phyloP scores from a whole-genome alignment of 1,140 invertebrate species.

The Bombus vancouverensis region DNA sequence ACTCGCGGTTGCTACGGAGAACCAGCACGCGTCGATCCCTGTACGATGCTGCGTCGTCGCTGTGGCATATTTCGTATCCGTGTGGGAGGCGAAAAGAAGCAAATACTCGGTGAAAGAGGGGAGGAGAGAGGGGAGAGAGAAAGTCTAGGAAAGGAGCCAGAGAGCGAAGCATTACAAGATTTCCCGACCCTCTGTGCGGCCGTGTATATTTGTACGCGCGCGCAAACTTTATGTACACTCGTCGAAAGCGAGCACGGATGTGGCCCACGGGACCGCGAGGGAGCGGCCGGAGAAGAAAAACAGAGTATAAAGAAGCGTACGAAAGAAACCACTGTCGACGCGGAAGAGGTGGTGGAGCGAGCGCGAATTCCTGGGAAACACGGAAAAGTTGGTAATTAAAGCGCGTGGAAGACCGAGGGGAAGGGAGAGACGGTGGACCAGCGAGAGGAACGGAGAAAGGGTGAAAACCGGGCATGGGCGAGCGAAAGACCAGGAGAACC shows the following conservation, averaged over 20 bases:
- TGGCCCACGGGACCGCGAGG: conserved; percentile 9
- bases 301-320: conserved; percentile 4
- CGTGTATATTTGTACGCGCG: conserved; percentile 44
- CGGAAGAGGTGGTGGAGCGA: conserved; percentile 59
- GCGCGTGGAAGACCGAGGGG: conserved; percentile 32
- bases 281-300: not conserved
- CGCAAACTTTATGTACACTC: conserved; percentile 27
- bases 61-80: too few species aligned
- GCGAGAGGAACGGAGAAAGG: not conserved
- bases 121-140: not conserved
- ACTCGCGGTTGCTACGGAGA: too few species aligned
- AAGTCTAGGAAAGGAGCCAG: conserved; percentile 10
- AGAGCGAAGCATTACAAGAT: conserved; percentile 43
- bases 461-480: not conserved
- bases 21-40: too few species aligned
- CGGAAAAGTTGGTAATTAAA: conserved; percentile 75
- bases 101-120: too few species aligned
- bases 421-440: not conserved
- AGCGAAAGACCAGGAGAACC: conserved; percentile 50
- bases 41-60: too few species aligned
- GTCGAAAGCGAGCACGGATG: conserved; percentile 33
- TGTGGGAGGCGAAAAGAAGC: too few species aligned
- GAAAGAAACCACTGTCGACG: conserved; percentile 52
- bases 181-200: conserved; percentile 35
- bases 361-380: conserved; percentile 65